Evolutionary conservation across 2,888 invertebrate species (phyloP).

Genomic region (Epinotia bilunana): DNA sequence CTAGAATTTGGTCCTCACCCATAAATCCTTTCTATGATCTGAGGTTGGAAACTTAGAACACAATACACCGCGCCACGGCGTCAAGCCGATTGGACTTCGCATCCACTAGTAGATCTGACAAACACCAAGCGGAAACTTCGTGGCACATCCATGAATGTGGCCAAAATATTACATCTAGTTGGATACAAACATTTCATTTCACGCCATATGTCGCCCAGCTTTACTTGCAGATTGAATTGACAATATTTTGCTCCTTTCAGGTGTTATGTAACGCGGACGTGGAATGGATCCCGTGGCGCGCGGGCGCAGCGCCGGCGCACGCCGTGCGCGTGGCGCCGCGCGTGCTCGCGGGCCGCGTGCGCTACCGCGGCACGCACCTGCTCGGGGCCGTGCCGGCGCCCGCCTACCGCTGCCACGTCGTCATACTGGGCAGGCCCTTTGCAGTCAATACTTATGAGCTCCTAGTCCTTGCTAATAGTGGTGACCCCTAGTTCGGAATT

Average conservation of each 20-base stretch:
- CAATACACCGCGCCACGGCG: too few species aligned
- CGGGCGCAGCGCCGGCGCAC: constrained; percentile 56
- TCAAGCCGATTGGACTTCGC: too few species aligned
- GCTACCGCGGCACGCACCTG: constrained; percentile 63
- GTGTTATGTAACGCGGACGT: constrained; percentile 76
- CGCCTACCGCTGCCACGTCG: constrained; percentile 69
- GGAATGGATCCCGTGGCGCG: constrained; percentile 66
- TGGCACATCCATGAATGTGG: too few species aligned
- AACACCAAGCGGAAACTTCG: too few species aligned
- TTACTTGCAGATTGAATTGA: too few species aligned
- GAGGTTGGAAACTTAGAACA: too few species aligned
- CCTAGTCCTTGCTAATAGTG: constrained; percentile 59
- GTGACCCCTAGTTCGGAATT: background rate
- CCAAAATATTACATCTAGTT: too few species aligned
- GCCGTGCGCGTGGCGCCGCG: constrained; percentile 62
- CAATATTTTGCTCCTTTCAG: constrained; percentile 49
- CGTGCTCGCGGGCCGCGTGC: constrained; percentile 65
- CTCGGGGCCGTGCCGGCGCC: constrained; percentile 67
- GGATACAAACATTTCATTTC: too few species aligned
- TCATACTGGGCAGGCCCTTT: constrained; percentile 71
- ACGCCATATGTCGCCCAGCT: too few species aligned
- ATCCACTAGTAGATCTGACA: too few species aligned
- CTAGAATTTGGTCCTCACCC: too few species aligned
- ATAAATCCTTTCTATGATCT: too few species aligned
- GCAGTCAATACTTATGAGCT: constrained; percentile 77